Evolutionary conservation across 2,797 vertebrate genomes (phyloP), one percentile per base, ranked within the genome.

Genomic region (Hapalemur alaotrensis): DNA sequence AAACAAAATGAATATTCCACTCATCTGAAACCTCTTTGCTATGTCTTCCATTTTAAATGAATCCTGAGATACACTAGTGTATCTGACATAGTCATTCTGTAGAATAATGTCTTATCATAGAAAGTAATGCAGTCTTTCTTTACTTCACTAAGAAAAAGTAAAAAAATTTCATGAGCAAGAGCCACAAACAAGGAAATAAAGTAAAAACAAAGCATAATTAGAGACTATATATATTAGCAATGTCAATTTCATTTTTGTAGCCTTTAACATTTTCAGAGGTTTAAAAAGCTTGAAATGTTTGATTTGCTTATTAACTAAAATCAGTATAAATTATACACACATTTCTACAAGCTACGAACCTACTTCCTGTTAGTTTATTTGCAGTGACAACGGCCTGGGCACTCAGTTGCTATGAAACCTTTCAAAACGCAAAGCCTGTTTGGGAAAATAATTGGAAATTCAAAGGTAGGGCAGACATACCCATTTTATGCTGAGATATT

Each of bases 231-330:
- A 22, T 91, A 75, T 81, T 91, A 59, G 23, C n/a, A 35, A 67
- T 80, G 91, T 41, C 63, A 38, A 72, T 90, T 86, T 94, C 20
- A 23, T 81, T 93, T 80, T 72, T 41, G 38, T 78, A 48, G 35
- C 14, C 22, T 91, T 93, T 86, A 41, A 92, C 88, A 41, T n/a
- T 28, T 89, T 93, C 41, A 70, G 80, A 79, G 13, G 12, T 43
- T 94, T 95, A 38, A 94, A 92, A 86, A 78, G 17, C 72, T 92
- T 93, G 70, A 95, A 80, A 69, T 95, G 35, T 89, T 96, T 95
- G 52, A 70, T 95, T 93, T 73, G 4, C 67, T 94, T 91, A 52
- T 70, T 95, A 96, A 89, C 52, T 86, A 95, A 95, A 92, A 86
- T 93, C 79, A 88, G 82, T 75, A 90, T 82, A 50, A 50, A 84